phyloP scores from a whole-genome alignment of 92 coral and sea anemone species.

The Epizoanthus rinbou region DNA sequence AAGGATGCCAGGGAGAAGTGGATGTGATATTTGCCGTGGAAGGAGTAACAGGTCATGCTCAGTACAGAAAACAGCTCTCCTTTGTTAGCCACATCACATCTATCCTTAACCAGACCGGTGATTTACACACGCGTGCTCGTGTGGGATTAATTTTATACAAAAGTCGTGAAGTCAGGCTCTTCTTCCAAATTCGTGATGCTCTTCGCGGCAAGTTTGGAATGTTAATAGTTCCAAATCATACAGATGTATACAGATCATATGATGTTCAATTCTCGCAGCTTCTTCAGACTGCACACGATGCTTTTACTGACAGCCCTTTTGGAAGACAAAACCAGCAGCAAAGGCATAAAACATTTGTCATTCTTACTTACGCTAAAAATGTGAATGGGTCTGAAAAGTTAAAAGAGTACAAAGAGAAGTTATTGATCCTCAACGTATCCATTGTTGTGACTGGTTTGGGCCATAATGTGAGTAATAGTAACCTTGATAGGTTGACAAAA shows the following conservation, averaged over 20 bases:
- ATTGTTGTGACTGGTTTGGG: conserved; percentile 9
- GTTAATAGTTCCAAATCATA: neutral
- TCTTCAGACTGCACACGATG: neutral
- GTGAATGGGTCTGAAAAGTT: neutral
- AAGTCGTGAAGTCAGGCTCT: neutral
- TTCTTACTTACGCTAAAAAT: neutral
- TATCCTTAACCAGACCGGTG: neutral
- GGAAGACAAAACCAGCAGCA: neutral
- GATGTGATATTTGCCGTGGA: conserved; percentile 4
- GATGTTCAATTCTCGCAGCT: neutral
- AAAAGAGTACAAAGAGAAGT: neutral
- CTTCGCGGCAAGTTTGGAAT: neutral
- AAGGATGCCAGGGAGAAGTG: conserved; percentile 21
- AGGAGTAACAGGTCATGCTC: neutral
- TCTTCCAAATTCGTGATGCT: neutral
- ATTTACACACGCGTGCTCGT: neutral
- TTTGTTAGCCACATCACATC: neutral
- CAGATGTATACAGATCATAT: neutral
- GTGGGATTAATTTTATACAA: neutral
- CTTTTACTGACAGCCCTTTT: neutral
- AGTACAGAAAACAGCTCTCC: neutral
- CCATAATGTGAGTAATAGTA: neutral
- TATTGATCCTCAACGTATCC: neutral
- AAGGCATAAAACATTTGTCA: neutral
- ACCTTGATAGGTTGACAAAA: neutral